A percentile compares a stretch with the other conserved stretches of the same genome.
Conservation (phyloP, 2,113 vertebrate genomes). For the Monopterus albus region DNA sequence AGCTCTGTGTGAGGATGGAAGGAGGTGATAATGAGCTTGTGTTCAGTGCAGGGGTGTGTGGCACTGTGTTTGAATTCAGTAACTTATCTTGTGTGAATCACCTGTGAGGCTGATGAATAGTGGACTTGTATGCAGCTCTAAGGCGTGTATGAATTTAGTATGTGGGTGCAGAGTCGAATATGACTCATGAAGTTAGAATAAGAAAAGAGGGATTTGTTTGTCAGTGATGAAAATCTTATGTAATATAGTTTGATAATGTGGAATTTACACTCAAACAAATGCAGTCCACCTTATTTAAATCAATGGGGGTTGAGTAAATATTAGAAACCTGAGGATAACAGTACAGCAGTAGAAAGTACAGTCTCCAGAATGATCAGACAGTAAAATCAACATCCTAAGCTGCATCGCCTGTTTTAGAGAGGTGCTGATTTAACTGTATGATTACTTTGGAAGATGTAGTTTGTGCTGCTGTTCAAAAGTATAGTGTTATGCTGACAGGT, state of each 20-base stretch:
- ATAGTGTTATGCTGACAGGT: too few species aligned
- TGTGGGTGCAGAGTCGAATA: constrained; percentile 3
- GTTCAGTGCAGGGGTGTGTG: not conserved
- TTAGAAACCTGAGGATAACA: not conserved
- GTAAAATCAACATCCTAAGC: too few species aligned
- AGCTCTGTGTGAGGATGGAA: not conserved
- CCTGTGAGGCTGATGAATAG: not conserved
- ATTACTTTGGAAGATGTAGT: too few species aligned
- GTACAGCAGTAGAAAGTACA: not conserved
- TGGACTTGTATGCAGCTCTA: not conserved
- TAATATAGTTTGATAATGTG: not conserved
- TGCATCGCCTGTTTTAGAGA: too few species aligned
- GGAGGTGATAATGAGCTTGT: not conserved
- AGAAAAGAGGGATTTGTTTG: not conserved
- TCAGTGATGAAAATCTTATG: not conserved
- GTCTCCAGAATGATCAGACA: not conserved
- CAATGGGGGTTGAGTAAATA: not conserved
- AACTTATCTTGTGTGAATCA: constrained; percentile 25
- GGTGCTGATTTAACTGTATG: too few species aligned
- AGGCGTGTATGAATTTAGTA: not conserved
- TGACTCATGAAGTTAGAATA: not conserved
- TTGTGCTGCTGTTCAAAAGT: too few species aligned
- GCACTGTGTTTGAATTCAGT: not conserved
- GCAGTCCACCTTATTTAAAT: not conserved
- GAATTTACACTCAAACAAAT: not conserved